Base-by-base conservation (phyloP, 2,113 vertebrate genomes). In the Gallinago jamesoni region DNA sequence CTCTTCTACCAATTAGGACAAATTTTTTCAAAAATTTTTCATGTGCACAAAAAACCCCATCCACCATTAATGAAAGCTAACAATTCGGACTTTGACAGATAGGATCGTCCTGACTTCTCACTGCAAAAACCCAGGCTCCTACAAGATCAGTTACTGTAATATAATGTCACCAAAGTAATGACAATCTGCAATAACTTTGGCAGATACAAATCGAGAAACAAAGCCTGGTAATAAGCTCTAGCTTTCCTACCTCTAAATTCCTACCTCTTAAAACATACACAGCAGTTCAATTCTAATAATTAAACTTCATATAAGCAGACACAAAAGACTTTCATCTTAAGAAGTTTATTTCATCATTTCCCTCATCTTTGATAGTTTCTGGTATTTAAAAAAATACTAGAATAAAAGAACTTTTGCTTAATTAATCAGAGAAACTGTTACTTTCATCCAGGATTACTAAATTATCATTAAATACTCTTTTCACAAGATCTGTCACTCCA, bases 31-130 rank as follows among this genome's bases (percentile, higher is more conserved):
- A 45, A 63, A 7, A 7, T 9, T 70, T 60, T 69, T 37, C 15
- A 39, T 1, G 1, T 5, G 18, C 15, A 73, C 1, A 3, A 64
- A 56, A 94, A 37, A 2, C 0, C 6, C 4, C 19, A 82, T 4
- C 21, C 43, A 62, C 4, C 12, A 67, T 50, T 84, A 41, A 78
- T 39, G 12, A 56, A 45, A 3, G 15, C 52, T 30, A 90, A 76
- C 43, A 87, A 47, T 28, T 67, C 1, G 4, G 14, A 75, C 81
- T 94, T 76, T 48, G 21, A 81, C 17, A 87, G 17, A 50, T 16
- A 48, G n/a, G 39, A 90, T 69, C 24, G 24, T 80, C 33, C 37
- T 62, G 56, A 67, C n/a, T 70, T 87, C 20, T 12, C 33, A 55
- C 47, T 59, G 41, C 24, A 59, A 20, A 50, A 84, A 47, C 7